phyloP scores from a whole-genome alignment of 2,797 vertebrate species.

The Crenuchus spilurus region DNA sequence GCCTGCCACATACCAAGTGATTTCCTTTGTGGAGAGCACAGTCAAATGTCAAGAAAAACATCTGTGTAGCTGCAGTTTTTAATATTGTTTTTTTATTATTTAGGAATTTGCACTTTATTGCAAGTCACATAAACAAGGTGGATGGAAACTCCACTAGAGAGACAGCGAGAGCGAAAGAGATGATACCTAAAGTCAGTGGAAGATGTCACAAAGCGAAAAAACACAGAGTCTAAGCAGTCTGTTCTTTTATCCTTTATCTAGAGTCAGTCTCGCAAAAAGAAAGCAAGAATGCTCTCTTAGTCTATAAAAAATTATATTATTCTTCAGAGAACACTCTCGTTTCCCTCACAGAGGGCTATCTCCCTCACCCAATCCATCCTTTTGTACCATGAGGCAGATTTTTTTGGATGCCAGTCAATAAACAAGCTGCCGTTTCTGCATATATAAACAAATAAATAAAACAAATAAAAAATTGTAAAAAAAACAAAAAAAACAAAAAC shows the following conservation, averaged over 20 bases:
- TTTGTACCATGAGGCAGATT: background rate
- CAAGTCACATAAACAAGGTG: too few species aligned
- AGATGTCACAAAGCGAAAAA: background rate
- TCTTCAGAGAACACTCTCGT: background rate
- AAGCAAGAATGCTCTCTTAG: background rate
- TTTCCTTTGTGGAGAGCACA: too few species aligned
- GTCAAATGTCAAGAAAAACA: too few species aligned
- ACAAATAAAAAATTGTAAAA: too few species aligned
- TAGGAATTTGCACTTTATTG: too few species aligned
- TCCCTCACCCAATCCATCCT: background rate
- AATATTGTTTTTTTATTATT: too few species aligned
- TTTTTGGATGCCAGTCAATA: constrained; percentile 3
- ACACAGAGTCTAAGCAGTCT: background rate
- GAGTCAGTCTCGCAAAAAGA: background rate
- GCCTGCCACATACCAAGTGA: too few species aligned
- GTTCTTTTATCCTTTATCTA: background rate
- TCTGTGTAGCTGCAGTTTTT: too few species aligned
- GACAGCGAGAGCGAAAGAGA: too few species aligned
- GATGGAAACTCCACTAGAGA: too few species aligned
- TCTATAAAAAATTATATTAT: background rate
- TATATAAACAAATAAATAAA: too few species aligned
- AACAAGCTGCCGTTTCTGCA: background rate
- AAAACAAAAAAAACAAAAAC: background rate
- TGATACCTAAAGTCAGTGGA: background rate
- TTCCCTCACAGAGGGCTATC: background rate